Percentiles rank a stretch among this genome's conserved stretches.
phyloP scores from a whole-genome alignment of 2,888 invertebrate species.

The Hypercompe scribonia region DNA sequence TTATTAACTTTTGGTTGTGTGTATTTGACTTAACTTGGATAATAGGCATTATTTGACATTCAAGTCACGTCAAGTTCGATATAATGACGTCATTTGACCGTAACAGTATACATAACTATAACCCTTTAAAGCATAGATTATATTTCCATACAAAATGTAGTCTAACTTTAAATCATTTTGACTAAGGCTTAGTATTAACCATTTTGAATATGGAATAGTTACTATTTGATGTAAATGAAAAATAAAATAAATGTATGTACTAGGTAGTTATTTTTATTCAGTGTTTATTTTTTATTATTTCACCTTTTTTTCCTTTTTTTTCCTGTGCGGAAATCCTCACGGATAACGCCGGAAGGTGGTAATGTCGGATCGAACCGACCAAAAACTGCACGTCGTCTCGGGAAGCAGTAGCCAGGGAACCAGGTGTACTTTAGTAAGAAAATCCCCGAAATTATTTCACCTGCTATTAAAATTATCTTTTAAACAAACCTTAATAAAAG shows the following conservation, averaged over 20 bases:
- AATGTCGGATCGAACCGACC: too few species aligned
- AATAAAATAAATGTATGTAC: conserved; percentile 79
- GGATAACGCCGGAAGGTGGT: too few species aligned
- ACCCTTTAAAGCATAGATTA: conserved; percentile 33
- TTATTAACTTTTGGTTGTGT: not conserved
- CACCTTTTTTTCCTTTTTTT: not conserved
- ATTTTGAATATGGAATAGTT: conserved; percentile 72
- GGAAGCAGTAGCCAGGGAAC: too few species aligned
- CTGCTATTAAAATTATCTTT: too few species aligned
- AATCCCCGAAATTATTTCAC: too few species aligned
- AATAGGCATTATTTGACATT: not conserved
- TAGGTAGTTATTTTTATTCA: conserved; percentile 52
- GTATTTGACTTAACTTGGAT: not conserved
- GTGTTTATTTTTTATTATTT: not conserved
- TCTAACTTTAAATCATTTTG: conserved; percentile 38
- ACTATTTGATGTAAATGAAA: conserved; percentile 78
- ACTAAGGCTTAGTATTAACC: conserved; percentile 64
- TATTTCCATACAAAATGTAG: conserved; percentile 28
- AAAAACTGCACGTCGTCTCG: too few species aligned
- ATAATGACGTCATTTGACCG: conserved; percentile 22
- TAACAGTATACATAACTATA: conserved; percentile 34
- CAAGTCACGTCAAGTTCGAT: not conserved
- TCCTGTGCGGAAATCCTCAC: too few species aligned
- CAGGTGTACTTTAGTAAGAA: too few species aligned
- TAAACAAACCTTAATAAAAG: too few species aligned